A percentile compares a stretch with the other conserved stretches of the same genome.
Evolutionary conservation across 2,888 invertebrate species (phyloP).

Genomic region (Andrena minutula): DNA sequence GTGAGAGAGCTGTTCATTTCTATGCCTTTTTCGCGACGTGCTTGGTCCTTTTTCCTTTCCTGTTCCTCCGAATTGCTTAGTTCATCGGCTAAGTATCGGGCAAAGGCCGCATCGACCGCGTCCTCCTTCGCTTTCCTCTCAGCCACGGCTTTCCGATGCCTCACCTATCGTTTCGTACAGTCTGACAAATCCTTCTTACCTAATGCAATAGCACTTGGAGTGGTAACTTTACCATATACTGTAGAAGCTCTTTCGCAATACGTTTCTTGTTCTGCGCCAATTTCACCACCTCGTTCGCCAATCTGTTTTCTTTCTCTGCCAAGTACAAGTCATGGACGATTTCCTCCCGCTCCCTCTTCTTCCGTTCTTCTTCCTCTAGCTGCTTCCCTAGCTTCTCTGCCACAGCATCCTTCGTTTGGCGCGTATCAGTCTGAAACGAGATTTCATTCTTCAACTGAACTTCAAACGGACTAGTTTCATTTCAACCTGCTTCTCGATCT

Average conservation of each 20-base stretch:
- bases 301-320: conserved; percentile 54
- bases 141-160: conserved; percentile 41
- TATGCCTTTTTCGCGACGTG: conserved; percentile 34
- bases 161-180: conserved; percentile 33
- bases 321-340: conserved; percentile 60
- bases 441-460: not conserved
- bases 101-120: conserved; percentile 67
- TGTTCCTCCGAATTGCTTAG: conserved; percentile 33
- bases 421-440: conserved; percentile 35
- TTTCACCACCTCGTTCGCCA: conserved; percentile 38
- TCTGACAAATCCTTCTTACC: not conserved
- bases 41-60: conserved; percentile 24
- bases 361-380: conserved; percentile 59
- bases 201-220: not conserved
- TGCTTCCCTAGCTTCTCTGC: conserved; percentile 60
- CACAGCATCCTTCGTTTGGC: conserved; percentile 43
- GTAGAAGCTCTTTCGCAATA: conserved; percentile 49
- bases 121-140: conserved; percentile 64
- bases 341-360: conserved; percentile 61
- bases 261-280: conserved; percentile 53
- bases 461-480: not conserved
- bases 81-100: conserved; percentile 63
- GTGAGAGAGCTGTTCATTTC: not conserved
- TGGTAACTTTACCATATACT: conserved; percentile 58
- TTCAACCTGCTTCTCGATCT: conserved; percentile 37